Conservation (phyloP, 37 sponge, comb jelly and placozoan genomes). For the Spongia lamella region DNA sequence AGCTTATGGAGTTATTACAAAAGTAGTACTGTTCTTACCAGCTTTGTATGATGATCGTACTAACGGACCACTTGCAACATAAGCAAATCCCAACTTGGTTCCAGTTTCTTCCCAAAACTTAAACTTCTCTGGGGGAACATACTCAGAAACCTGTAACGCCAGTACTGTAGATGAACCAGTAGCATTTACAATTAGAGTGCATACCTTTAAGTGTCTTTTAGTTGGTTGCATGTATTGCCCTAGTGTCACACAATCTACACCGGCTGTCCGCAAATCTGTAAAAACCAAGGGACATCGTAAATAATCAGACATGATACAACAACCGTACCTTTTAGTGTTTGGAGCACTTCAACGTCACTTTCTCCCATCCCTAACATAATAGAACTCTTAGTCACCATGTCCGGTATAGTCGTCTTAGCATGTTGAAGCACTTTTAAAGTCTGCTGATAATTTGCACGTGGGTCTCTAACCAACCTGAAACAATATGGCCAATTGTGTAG, state of each 20-base stretch:
- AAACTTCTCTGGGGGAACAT: constrained; percentile 96
- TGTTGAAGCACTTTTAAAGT: constrained; percentile 84
- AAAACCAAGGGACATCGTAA: not conserved
- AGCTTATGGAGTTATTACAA: not conserved
- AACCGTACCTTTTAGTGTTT: constrained; percentile 78
- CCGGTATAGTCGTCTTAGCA: constrained; percentile 73
- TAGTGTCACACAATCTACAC: constrained; percentile 95
- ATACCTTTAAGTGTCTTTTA: constrained; percentile 88
- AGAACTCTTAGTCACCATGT: constrained; percentile 94
- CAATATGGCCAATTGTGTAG: not conserved
- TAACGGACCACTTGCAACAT: constrained; percentile 98
- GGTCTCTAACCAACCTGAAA: constrained; percentile 92
- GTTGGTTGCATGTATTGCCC: constrained; percentile 99
- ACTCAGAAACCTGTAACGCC: constrained; percentile 89
- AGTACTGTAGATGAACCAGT: not conserved
- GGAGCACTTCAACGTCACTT: constrained; percentile 85
- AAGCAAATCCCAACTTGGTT: constrained; percentile 83
- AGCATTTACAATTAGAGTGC: not conserved
- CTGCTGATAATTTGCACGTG: constrained; percentile 94
- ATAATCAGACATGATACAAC: not conserved
- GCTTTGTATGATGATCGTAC: constrained; percentile 98
- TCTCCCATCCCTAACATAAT: constrained; percentile 99
- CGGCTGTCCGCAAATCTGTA: constrained; percentile 77
- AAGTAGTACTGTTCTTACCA: constrained; percentile 59
- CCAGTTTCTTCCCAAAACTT: constrained; percentile 94